Percentiles rank a stretch among this genome's conserved stretches.
These are phyloP conservation scores for Chrysomela aeneicollis DNA, from an alignment of 2,888 invertebrate genomes.

Conservation along the genomic window DNA sequence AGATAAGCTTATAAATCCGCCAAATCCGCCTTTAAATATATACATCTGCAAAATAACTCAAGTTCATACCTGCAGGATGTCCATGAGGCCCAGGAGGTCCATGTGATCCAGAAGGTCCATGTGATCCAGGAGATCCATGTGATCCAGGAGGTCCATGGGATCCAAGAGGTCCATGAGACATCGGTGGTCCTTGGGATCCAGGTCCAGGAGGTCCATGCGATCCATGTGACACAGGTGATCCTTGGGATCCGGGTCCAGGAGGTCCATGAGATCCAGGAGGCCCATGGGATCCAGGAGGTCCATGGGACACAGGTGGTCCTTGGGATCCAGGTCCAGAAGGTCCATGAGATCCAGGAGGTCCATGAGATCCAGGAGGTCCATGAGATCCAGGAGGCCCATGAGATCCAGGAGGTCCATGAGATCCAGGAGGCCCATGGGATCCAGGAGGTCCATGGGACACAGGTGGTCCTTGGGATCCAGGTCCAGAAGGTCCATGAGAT, in stretches of 20 bases:
- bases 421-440: no score
- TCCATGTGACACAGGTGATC: background rate
- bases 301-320: background rate
- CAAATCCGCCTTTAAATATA: no score
- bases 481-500: background rate
- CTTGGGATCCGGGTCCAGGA: background rate
- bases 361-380: no score
- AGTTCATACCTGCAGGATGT: slow-evolving; percentile 29
- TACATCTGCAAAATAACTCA: no score
- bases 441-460: no score
- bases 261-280: background rate
- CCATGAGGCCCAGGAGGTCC: background rate
- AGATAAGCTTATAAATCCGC: no score
- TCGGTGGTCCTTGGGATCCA: no score
- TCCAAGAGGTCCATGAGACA: background rate
- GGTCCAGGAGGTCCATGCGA: background rate
- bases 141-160: background rate
- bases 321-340: no score
- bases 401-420: no score
- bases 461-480: no score
- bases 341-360: no score
- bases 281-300: background rate
- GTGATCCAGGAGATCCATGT: background rate
- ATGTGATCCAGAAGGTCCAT: background rate
- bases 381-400: no score